These are phyloP conservation scores for Babylonia areolata DNA, from an alignment of 1,140 invertebrate species.

Conservation along the genomic window DNA sequence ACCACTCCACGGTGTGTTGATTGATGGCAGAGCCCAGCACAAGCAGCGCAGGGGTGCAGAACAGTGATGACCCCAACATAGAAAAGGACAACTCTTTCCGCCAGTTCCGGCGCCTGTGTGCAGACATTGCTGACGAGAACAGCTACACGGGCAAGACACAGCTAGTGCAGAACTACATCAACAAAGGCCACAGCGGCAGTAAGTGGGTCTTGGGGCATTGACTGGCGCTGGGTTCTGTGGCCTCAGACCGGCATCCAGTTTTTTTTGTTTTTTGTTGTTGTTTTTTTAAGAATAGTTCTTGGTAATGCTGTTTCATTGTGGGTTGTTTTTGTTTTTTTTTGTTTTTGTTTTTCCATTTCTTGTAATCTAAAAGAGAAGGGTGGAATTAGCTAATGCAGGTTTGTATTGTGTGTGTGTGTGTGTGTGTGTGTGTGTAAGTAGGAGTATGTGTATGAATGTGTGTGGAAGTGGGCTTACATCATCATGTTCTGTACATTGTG, in stretches of 20 bases:
- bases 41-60: not conserved
- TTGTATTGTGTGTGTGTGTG: too few species aligned
- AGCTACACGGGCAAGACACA: conserved; percentile 90
- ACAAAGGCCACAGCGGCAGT: conserved; percentile 78
- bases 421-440: too few species aligned
- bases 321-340: too few species aligned
- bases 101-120: conserved; percentile 87
- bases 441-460: too few species aligned
- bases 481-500: too few species aligned
- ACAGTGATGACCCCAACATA: conserved; percentile 40
- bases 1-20: too few species aligned
- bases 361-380: too few species aligned
- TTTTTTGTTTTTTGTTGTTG: not conserved
- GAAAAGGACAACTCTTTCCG: conserved; percentile 80
- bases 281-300: not conserved
- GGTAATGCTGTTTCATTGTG: too few species aligned
- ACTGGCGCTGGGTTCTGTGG: not conserved
- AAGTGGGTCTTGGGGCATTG: conserved; percentile 15
- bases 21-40: conserved; percentile 26
- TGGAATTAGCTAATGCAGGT: too few species aligned
- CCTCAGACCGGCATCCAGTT: not conserved
- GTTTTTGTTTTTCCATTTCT: too few species aligned
- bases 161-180: conserved; percentile 84
- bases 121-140: conserved; percentile 84
- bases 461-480: too few species aligned